These are phyloP conservation scores for Prunella fulvescens DNA, from an alignment of 2,113 vertebrate genomes.

Conservation along the genomic window DNA sequence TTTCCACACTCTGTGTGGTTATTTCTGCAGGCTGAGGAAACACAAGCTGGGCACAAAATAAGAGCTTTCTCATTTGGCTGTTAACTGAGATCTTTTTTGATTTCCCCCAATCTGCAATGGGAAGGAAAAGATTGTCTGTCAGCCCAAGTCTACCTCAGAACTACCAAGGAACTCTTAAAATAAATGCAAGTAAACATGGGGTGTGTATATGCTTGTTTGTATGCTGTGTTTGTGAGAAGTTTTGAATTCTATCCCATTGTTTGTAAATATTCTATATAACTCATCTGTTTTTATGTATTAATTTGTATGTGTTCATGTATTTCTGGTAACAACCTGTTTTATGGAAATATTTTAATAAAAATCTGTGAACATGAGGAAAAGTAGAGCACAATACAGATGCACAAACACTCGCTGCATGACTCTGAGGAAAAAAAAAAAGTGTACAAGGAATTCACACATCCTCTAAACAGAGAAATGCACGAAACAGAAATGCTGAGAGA, in stretches of 20 bases:
- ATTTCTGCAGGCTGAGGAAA: not conserved
- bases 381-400: conserved; percentile 64
- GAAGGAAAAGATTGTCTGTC: not conserved
- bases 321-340: conserved; percentile 69
- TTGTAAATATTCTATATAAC: conserved; percentile 72
- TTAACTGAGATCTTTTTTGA: not conserved
- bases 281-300: conserved; percentile 71
- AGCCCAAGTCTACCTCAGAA: conserved; percentile 5
- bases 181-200: not conserved
- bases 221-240: conserved; percentile 48
- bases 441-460: conserved; percentile 59
- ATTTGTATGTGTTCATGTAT: conserved; percentile 70
- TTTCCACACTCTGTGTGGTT: not conserved
- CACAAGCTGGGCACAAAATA: not conserved
- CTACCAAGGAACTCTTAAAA: conserved; percentile 35
- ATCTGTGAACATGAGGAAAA: conserved; percentile 72
- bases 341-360: conserved; percentile 73
- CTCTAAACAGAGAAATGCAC: conserved; percentile 15
- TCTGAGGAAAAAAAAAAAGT: conserved; percentile 26
- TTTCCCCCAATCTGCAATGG: not conserved
- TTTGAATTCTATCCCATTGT: conserved; percentile 65
- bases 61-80: not conserved
- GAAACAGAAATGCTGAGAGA: not conserved
- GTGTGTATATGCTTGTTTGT: conserved; percentile 48
- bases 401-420: conserved; percentile 58